phyloP scores from a whole-genome alignment of 2,113 vertebrate species.

The Cryptomyrus ogoouensis region DNA sequence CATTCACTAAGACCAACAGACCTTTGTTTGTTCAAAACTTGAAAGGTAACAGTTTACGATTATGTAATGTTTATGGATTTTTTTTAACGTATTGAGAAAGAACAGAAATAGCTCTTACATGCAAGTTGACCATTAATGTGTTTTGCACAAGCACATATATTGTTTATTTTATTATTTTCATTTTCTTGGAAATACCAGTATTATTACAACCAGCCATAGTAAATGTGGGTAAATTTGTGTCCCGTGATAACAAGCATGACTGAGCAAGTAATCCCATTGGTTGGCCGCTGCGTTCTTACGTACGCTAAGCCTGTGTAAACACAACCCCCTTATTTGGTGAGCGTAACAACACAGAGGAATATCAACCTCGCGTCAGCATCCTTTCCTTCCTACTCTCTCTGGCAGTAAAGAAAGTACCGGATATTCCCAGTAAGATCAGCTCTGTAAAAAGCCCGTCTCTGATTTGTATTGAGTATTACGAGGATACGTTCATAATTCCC shows the following conservation, averaged over 20 bases:
- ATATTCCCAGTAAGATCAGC: slow-evolving; percentile 55
- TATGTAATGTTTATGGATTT: slow-evolving; percentile 50
- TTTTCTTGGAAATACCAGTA: slow-evolving; percentile 47
- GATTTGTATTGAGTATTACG: slow-evolving; percentile 73
- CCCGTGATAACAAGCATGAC: not conserved
- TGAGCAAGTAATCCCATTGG: not conserved
- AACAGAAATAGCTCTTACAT: slow-evolving; percentile 43
- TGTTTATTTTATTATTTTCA: slow-evolving; percentile 35
- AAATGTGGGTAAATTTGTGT: not conserved
- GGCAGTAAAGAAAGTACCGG: not conserved
- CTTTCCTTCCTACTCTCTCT: not conserved
- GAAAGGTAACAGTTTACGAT: slow-evolving; percentile 54
- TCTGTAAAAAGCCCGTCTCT: slow-evolving; percentile 57
- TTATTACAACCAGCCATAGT: slow-evolving; percentile 36
- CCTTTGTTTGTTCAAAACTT: slow-evolving; percentile 49
- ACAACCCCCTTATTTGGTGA: not conserved
- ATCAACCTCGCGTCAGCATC: not conserved
- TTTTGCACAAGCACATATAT: slow-evolving; percentile 51
- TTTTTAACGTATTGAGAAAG: slow-evolving; percentile 42
- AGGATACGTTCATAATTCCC: slow-evolving; percentile 74
- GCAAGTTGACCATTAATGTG: slow-evolving; percentile 45
- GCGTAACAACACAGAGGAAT: not conserved
- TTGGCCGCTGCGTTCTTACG: slow-evolving; percentile 17
- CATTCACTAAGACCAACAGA: slow-evolving; percentile 45
- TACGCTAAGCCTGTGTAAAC: not conserved